Evolutionary conservation across 2,113 vertebrate genomes (phyloP), one percentile per base, ranked within the genome.

Genomic region (Nettapus auritus): DNA sequence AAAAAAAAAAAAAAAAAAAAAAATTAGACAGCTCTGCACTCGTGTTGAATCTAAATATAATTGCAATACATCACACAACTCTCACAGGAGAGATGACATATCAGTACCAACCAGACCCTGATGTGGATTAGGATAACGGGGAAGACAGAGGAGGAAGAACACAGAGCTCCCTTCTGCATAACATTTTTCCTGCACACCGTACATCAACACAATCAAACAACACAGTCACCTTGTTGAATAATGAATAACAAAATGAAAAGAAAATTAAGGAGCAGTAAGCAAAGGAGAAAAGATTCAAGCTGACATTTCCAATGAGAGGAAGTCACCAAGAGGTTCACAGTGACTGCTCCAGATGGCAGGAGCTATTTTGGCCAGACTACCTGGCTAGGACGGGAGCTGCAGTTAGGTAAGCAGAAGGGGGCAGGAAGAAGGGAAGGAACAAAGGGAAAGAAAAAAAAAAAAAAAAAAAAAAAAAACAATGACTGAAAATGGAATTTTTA

Each of bases 321-420:
- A 94, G 93, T 78, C 89, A 89, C 77, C 0, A 4, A 60, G 86
- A 90, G 89, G 74, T 62, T 96, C 93, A 42, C 2, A 68, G 89
- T 4, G 70, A 69, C 94, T 87, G 74, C 22, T 96, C 93, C 94
- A 96, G 96, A 96, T 96, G 96, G 96, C 96, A 94, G 88, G 57
- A 96, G 94, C 92, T 96, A 95, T 95, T 96, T 93, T 95, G 93
- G 96, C 96, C 95, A 93, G 91, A 84, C 91, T 93, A 82, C 93
- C 95, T 96, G 93, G 90, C 94, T 80, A 36, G 95, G 69, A 85
- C 4, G 1, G 77, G 93, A 94, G 92, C 79, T 1, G 26, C 76
- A 46, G 52, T 77, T n/a, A 59, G 62, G 83, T 33, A 68, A 90
- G 70, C 90, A 92, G 53, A 52, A 78, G 80, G 66, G 76, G 77